Conservation (phyloP, 2,797 vertebrate genomes). For the Okamejei kenojei region DNA sequence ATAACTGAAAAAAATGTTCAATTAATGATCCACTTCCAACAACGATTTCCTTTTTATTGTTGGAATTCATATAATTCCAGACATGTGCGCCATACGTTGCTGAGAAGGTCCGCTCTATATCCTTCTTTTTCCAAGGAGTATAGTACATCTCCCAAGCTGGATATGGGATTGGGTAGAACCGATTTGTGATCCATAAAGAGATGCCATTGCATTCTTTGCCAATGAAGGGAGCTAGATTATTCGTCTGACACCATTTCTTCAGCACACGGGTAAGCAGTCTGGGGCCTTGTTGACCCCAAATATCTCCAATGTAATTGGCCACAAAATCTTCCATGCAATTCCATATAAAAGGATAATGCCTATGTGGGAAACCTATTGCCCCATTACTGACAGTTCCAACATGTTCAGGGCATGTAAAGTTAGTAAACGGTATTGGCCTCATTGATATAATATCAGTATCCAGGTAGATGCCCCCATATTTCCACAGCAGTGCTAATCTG, state of each 20-base stretch:
- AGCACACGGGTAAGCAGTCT: conserved; percentile 57
- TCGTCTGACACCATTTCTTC: conserved; percentile 51
- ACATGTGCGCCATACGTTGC: conserved; percentile 59
- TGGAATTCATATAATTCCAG: conserved; percentile 63
- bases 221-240: conserved; percentile 45
- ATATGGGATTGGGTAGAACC: conserved; percentile 61
- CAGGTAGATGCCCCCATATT: conserved; percentile 5
- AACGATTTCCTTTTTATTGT: conserved; percentile 41
- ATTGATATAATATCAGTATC: neutral
- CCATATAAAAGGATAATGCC: conserved; percentile 46
- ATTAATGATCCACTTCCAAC: conserved; percentile 56
- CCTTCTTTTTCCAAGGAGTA: conserved; percentile 49
- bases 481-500: conserved; percentile 10
- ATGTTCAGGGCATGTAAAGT: too few species aligned
- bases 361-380: too few species aligned
- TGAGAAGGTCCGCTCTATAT: conserved; percentile 51
- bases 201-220: conserved; percentile 58
- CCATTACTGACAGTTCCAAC: too few species aligned
- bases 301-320: conserved; percentile 54
- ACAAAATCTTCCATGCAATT: conserved; percentile 64
- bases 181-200: conserved; percentile 58
- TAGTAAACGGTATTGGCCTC: neutral
- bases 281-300: conserved; percentile 65
- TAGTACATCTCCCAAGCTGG: conserved; percentile 56
- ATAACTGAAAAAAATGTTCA: conserved; percentile 55